Percentiles rank a stretch among this genome's conserved stretches.
phyloP scores from a whole-genome alignment of 2,797 vertebrate species.

The Amazona ochrocephala region DNA sequence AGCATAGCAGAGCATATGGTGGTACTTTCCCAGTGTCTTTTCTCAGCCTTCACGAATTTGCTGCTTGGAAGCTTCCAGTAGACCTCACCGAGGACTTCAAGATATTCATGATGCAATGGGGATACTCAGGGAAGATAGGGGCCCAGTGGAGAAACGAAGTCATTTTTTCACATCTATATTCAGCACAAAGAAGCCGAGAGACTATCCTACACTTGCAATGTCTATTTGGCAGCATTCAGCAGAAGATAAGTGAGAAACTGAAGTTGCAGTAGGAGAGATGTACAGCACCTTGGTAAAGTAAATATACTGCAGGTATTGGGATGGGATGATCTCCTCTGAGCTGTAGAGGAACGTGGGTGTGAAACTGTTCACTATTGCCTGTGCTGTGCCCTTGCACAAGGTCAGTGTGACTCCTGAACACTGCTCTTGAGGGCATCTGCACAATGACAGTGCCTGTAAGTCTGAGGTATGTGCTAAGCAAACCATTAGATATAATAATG shows the following conservation, averaged over 20 bases:
- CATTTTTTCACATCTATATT: not conserved
- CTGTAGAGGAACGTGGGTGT: not conserved
- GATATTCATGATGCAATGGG: not conserved
- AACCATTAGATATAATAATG: not conserved
- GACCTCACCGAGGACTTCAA: not conserved
- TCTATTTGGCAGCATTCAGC: not conserved
- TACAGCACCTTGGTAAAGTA: rapidly evolving
- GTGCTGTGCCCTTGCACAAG: rapidly evolving
- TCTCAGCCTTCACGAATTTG: not conserved
- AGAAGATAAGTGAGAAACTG: not conserved
- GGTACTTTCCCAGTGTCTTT: not conserved
- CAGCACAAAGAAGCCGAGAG: not conserved
- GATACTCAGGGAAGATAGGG: not conserved
- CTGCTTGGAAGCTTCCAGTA: not conserved
- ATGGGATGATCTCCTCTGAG: not conserved
- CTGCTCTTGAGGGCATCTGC: not conserved
- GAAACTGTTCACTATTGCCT: not conserved
- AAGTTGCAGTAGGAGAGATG: not conserved
- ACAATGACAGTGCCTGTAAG: rapidly evolving
- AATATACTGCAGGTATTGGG: not conserved
- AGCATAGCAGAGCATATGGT: not conserved
- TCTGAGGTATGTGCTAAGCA: not conserved
- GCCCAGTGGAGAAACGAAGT: not conserved
- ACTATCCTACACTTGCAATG: not conserved
- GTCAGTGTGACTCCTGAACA: not conserved